Evolutionary conservation across 2,113 vertebrate species (phyloP).

Genomic region (Bujurquina vittata): DNA sequence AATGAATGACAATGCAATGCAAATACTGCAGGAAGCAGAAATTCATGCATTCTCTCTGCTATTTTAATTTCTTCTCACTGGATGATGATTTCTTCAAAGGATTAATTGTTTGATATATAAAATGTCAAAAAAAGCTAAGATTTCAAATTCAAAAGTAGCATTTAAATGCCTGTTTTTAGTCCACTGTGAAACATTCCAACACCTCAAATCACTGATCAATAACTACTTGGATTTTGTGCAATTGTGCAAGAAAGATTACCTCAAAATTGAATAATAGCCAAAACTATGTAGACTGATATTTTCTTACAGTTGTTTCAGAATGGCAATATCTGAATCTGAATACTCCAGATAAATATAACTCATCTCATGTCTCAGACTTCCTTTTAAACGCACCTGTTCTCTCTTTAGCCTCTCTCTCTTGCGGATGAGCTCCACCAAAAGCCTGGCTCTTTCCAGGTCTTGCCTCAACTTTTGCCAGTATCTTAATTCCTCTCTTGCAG

Average conservation of each 20-base stretch:
- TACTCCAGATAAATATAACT: not conserved
- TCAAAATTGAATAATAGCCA: not conserved
- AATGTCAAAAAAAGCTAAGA: not conserved
- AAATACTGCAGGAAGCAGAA: not conserved
- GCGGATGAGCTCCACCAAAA: conserved; percentile 95
- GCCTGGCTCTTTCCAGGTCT: conserved; percentile 92
- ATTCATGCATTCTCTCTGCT: not conserved
- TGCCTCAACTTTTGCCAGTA: conserved; percentile 98
- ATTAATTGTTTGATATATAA: not conserved
- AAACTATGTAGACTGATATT: not conserved
- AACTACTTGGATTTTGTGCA: not conserved
- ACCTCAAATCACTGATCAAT: not conserved
- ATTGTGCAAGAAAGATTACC: not conserved
- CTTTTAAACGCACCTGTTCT: conserved; percentile 85
- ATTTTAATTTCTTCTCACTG: not conserved
- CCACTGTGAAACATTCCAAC: not conserved
- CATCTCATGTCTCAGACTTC: not conserved
- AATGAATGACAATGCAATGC: not conserved
- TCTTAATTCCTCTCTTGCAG: conserved; percentile 92
- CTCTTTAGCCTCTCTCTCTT: conserved; percentile 97
- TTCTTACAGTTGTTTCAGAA: not conserved
- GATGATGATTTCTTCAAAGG: not conserved
- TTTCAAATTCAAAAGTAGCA: not conserved
- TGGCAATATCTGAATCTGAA: not conserved
- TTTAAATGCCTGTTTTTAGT: not conserved